Evolutionary conservation across 2,888 invertebrate genomes (phyloP), one percentile per base, ranked within the genome.

Genomic region (Sarcophaga rosellei): DNA sequence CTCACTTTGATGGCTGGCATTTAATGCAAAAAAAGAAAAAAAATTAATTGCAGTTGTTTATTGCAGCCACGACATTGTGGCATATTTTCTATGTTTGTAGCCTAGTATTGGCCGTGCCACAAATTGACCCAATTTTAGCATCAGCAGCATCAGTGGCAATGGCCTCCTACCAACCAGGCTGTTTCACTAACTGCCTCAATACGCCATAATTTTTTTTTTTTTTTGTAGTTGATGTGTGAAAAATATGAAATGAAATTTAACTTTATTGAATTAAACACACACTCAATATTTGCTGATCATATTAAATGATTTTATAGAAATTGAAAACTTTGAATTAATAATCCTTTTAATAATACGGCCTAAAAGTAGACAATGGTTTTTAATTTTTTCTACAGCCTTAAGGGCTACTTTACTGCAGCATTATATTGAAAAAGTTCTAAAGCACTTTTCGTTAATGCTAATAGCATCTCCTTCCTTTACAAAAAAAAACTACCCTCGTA

Each of bases 61-160:
- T 68, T 66, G 10, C 5, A 82, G 57, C 62, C 57, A 21, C 74
- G 62, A 45, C 63, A 73, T 62, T 79, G 68, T 62, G 62, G 63
- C 20, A 69, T 73, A 78, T 74, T 83, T 78, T 69, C 69, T 66
- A 66, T 59, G 44, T 35, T 73, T 57, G 20, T 23, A n/a, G 23
- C 61, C 12, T 75, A 47, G 15, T 47, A 45, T 66, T 77, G 78
- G 61, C 68, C 61, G 68, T 83, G 62, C 72, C 62, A 73, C 53
- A 83, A 77, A 74, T 62, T 79, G 57, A 79, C 73, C 78, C 20
- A 79, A 57, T 84, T 78, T 23, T 20, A 59, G n/a, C 35, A 66
- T 12, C 15, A 53, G 3, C 53, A 53, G 11, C 15, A 53, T 53
- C 53, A 53, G 17, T 17, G 53, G 53, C 53, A 53, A 3, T 53